A percentile compares a stretch with the other conserved stretches of the same genome.
Evolutionary conservation across 2,113 vertebrate genomes (phyloP).

Genomic region (Rhinolophus ferrumequinum): DNA sequence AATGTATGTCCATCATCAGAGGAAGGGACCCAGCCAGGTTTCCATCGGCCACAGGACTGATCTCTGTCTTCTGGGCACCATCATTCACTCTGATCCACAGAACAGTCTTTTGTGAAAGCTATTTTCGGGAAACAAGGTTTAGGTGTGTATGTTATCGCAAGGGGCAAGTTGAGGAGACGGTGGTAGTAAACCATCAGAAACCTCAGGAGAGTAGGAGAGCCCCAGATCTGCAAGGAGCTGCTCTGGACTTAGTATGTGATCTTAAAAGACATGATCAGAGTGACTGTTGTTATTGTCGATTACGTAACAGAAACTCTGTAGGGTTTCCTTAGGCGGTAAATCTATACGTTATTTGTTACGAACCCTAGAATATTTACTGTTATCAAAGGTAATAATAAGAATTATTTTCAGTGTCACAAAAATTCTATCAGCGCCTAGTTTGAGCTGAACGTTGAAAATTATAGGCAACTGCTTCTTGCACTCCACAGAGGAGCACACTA

Average conservation of each 20-base stretch:
- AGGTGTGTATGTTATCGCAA: constrained; percentile 51
- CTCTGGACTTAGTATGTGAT: constrained; percentile 18
- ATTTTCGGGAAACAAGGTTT: constrained; percentile 32
- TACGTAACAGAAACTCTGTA: constrained; percentile 26
- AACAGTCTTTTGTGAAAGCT: constrained; percentile 51
- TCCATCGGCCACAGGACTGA: constrained; percentile 50
- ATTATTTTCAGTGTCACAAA: constrained; percentile 63
- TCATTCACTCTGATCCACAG: constrained; percentile 8
- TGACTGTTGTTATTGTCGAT: background rate
- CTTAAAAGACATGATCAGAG: constrained; percentile 15
- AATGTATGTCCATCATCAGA: constrained; percentile 87
- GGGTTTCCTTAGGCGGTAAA: constrained; percentile 24
- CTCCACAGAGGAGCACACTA: constrained; percentile 1
- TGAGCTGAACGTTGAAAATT: constrained; percentile 50
- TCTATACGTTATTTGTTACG: constrained; percentile 38
- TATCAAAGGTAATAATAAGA: constrained; percentile 69
- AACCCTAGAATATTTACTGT: constrained; percentile 71
- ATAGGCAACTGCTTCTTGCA: constrained; percentile 64
- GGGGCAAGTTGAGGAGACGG: background rate
- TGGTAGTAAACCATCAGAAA: constrained; percentile 44
- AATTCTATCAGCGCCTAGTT: constrained; percentile 53
- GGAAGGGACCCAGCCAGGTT: constrained; percentile 78
- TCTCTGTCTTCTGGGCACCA: constrained; percentile 43
- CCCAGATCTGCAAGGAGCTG: background rate
- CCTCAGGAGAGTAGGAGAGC: background rate